A percentile compares a stretch with the other conserved stretches of the same genome.
These are phyloP conservation scores for Xestia xanthographa DNA, from an alignment of 2,888 invertebrate species.

Conservation along the genomic window DNA sequence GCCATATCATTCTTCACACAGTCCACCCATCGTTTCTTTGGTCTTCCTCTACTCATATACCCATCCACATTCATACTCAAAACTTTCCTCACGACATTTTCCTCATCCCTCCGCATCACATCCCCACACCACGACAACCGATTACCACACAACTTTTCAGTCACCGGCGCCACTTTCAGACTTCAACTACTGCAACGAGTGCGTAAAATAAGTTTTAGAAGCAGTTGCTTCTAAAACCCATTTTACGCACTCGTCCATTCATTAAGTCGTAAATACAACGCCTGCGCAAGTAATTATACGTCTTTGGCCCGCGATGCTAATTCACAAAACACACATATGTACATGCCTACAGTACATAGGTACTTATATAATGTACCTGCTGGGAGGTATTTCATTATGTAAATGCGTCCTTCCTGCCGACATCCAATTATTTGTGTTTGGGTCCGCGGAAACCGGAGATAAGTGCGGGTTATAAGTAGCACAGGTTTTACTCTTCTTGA, in stretches of 20 bases:
- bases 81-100: too few relatives aligned
- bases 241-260: conserved; percentile 18
- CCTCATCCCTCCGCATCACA: too few relatives aligned
- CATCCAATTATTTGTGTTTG: conserved; percentile 72
- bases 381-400: conserved; percentile 72
- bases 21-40: too few relatives aligned
- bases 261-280: conserved; percentile 27
- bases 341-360: conserved; percentile 52
- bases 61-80: too few relatives aligned
- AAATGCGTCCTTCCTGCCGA: conserved; percentile 67
- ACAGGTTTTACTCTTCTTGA: conserved; percentile 6
- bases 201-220: too few relatives aligned
- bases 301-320: conserved; percentile 71
- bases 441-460: conserved; percentile 63
- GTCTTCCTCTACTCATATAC: too few relatives aligned
- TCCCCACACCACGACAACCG: too few relatives aligned
- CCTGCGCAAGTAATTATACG: conserved; percentile 50
- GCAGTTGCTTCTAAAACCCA: conserved; percentile 2
- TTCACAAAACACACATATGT: conserved; percentile 65
- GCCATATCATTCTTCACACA: too few relatives aligned
- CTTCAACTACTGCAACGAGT: too few relatives aligned
- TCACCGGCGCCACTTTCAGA: too few relatives aligned
- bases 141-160: too few relatives aligned
- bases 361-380: conserved; percentile 49
- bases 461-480: conserved; percentile 20